phyloP scores from a whole-genome alignment of 2,113 vertebrate species.

The Melierax canorus region DNA sequence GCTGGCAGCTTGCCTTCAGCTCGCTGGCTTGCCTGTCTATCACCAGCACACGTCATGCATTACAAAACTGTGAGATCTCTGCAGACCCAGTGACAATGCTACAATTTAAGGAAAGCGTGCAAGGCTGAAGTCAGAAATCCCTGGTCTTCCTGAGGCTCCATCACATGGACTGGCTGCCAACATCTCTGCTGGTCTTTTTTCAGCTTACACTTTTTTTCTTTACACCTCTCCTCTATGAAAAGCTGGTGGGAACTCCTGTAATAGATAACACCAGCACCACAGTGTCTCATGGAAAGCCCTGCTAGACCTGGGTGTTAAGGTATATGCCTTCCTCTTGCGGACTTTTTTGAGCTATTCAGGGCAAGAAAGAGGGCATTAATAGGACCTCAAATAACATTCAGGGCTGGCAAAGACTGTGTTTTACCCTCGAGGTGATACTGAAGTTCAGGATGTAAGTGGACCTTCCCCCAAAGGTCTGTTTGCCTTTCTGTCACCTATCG shows the following conservation, averaged over 20 bases:
- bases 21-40: slow-evolving; percentile 16
- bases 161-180: background rate
- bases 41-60: background rate
- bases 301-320: background rate
- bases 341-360: background rate
- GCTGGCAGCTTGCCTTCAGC: slow-evolving; percentile 37
- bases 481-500: slow-evolving; percentile 6
- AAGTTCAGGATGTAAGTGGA: background rate
- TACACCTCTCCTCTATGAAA: background rate
- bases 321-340: background rate
- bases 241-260: background rate
- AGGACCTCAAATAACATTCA: background rate
- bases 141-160: background rate
- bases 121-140: background rate
- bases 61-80: background rate
- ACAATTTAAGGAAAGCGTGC: background rate
- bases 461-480: slow-evolving; percentile 6
- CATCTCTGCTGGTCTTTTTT: background rate
- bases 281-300: background rate
- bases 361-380: background rate
- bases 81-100: background rate
- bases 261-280: background rate
- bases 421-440: background rate
- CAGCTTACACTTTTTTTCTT: background rate
- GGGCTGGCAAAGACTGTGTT: background rate